Evolutionary conservation across 2,113 vertebrate genomes (phyloP), one percentile per base, ranked within the genome.

Genomic region (Balaeniceps rex): DNA sequence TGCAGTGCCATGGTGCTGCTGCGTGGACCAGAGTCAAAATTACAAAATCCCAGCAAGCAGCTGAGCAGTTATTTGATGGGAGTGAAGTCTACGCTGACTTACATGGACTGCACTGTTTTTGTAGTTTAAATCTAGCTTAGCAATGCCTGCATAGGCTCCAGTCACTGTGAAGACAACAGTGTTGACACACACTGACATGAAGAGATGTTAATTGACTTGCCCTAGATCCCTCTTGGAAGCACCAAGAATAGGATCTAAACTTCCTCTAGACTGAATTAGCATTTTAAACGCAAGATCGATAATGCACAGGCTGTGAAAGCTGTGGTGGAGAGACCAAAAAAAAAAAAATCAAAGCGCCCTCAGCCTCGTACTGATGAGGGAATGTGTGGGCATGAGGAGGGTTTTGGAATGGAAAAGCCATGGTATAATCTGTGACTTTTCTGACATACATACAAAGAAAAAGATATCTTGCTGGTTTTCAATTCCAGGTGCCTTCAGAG

Each of bases 171-270:
- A 95, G 86, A 75, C 77, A 88, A 82, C 54, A 63, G 93, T 68
- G 94, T 81, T 96, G 93, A 94, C 93, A 84, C 10, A 75, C 51
- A 36, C 14, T 78, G 88, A 93, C 11, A 4, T 47, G 64, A 77
- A n/a, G 47, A 94, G 90, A 92, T 93, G 90, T 44, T 95, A 93
- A 94, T 22, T 88, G 82, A 95, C 88, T 96, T 87, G 94, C 55
- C 91, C 95, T 42, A 97, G 60, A 91, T 95, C 86, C 40, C 49
- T 92, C 94, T 46, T 86, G 63, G 83, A 94, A 92, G 61, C 75
- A 89, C 74, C 89, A 83, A 49, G 87, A 95, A 94, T 92, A 95
- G 94, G 87, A 94, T 68, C 78, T 57, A 11, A 68, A 89, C 78
- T 81, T 89, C 78, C 85, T 78, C 75, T 71, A 65, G 63, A 52